Evolutionary conservation across 2,888 invertebrate species (phyloP), one percentile per base, ranked within the genome.

Genomic region (Tridacna crocea): DNA sequence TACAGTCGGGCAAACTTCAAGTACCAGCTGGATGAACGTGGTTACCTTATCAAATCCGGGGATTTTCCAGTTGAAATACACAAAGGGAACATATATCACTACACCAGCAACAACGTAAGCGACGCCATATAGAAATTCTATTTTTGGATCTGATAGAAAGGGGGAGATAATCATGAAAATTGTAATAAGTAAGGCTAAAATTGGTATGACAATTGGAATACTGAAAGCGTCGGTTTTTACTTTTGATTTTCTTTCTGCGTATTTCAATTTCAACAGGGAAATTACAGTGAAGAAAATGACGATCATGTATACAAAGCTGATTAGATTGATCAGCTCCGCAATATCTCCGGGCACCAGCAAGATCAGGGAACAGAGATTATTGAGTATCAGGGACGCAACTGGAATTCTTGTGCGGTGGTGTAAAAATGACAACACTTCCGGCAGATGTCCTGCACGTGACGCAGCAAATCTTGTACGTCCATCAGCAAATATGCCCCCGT

Each of bases 121-220:
- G 0, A 61, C 75, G n/a, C 81, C 86, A 55, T 83, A 86, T 24
- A 86, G n/a, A 65, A 86, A 86, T 66, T 86, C 86, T 13, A 86
- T 78, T 27, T 73, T 83, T 27, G 86, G 86, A 22, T 80, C 77
- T 3, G 47, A 61, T 1, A 83, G 46, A 61, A 86, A 83, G 24
- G 86, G 86, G 11, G 86, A 65, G 0, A 86, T 68, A 22, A 86
- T 17, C 81, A 86, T 81, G 48, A 86, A 86, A 19, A 81, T 24
- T 46, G 79, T 79, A 13, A 86, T 70, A 1, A 75, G 24, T 17
- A 83, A 48, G 24, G 80, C 82, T 0, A 83, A 2, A 66, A 82
- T 19, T 13, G 83, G 77, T 36, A 86, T 55, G 22, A 86, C n/a
- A 10, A 83, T 22, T 58, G 86, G 83, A 51, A 75, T 61, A 48